Conservation (phyloP, 1,140 invertebrate genomes). For the Pseudomyrmex flavicornis region DNA sequence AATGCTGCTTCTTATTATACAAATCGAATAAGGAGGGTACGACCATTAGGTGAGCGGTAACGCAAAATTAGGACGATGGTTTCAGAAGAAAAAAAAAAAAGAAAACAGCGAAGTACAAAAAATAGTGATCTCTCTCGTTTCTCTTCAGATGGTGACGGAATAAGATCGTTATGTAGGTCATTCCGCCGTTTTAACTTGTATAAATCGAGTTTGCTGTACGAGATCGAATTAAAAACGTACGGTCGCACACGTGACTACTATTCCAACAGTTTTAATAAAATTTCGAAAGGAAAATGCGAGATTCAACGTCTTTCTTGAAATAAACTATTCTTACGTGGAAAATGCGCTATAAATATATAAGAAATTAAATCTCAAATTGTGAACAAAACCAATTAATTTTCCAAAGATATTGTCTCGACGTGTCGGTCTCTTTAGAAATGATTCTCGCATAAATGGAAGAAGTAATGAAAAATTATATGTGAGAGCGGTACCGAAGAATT, state of each 20-base stretch:
- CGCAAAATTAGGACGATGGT: conserved; percentile 7
- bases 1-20: conserved; percentile 31
- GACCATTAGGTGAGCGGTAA: conserved; percentile 27
- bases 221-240: too few relatives aligned
- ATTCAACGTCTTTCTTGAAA: background rate
- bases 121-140: background rate
- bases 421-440: background rate
- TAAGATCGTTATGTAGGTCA: too few relatives aligned
- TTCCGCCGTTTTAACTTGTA: too few relatives aligned
- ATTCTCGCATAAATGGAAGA: background rate
- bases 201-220: too few relatives aligned
- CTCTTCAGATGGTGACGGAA: too few relatives aligned
- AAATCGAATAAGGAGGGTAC: conserved; percentile 15
- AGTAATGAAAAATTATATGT: background rate
- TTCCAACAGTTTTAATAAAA: background rate
- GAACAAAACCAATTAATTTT: too few relatives aligned
- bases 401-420: too few relatives aligned
- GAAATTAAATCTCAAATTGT: background rate
- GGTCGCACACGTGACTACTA: too few relatives aligned
- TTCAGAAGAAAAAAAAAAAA: background rate
- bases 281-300: background rate
- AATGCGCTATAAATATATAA: background rate
- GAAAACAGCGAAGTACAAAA: background rate
- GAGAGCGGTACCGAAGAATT: conserved; percentile 6
- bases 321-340: background rate